phyloP scores from a whole-genome alignment of 2,797 vertebrate genomes.

The Borostomias antarcticus region DNA sequence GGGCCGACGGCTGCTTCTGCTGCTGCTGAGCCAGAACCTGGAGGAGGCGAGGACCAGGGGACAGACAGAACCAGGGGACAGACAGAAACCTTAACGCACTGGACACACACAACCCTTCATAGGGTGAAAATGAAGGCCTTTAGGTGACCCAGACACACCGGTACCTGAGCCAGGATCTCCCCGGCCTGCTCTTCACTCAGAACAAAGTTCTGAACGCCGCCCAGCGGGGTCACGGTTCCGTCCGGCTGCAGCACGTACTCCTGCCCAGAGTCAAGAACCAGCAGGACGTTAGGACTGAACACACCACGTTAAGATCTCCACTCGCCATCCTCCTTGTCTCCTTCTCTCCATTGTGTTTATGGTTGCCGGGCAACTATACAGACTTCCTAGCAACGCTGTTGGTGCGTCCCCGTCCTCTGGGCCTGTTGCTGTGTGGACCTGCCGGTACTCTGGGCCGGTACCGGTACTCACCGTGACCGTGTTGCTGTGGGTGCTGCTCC shows the following conservation, averaged over 20 bases:
- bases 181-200: constrained; percentile 82
- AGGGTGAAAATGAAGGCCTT: too few relatives aligned
- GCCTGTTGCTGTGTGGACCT: too few relatives aligned
- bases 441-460: neutral
- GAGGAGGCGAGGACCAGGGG: constrained; percentile 19
- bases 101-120: too few relatives aligned
- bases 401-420: too few relatives aligned
- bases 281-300: too few relatives aligned
- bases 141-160: too few relatives aligned
- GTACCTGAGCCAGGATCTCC: constrained; percentile 82
- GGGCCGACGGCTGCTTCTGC: constrained; percentile 51
- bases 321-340: too few relatives aligned
- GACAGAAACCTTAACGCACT: neutral
- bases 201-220: constrained; percentile 79
- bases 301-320: too few relatives aligned
- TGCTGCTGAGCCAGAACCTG: constrained; percentile 76
- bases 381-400: too few relatives aligned
- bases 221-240: constrained; percentile 77
- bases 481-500: constrained; percentile 78
- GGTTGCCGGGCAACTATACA: too few relatives aligned
- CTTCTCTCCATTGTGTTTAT: too few relatives aligned
- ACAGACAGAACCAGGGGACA: neutral
- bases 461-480: constrained; percentile 61
- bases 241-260: constrained; percentile 82
- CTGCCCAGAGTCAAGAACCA: constrained; percentile 53